Evolutionary conservation across 2,113 vertebrate genomes (phyloP), one percentile per base, ranked within the genome.

Genomic region (Ondatra zibethicus): DNA sequence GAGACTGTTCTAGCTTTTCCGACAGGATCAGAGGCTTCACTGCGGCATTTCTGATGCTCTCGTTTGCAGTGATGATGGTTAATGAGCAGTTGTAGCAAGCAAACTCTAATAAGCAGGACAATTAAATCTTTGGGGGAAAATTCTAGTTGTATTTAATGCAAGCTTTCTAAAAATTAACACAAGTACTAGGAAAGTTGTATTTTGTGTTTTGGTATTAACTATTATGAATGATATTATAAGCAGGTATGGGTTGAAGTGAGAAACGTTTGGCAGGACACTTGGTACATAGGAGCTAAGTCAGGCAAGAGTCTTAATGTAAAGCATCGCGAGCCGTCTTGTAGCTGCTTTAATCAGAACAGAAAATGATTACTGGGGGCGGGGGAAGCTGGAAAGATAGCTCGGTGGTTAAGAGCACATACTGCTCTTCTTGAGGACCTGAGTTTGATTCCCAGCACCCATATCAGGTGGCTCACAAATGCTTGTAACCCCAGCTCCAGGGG

Each of bases 301-400:
- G 47, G 27, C 7, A 75, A 29, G 0, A 7, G 47, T 91, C 45
- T 66, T 89, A 93, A 80, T 21, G 55, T 45, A 78, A 93, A 93
- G 87, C 70, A 61, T 45, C 6, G 63, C 66, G 91, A 42, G 6
- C 39, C 3, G 89, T 16, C 45, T 12, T 55, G 47, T 61, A 58
- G 31, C 11, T 78, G 33, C 36, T 50, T 95, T 86, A 91, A 58
- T 95, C n/a, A 95, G 45, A 91, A 78, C 33, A 75, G 9, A 93
- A 88, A 95, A n/a, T 19, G 47, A 50, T 55, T 73, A 82, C 91
- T 17, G 3, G 16, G 72, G 25, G 25, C 1, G 50, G 50, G 23
- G 25, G 63, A 7, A 27, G 63, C 63, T 65, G 27, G 63, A 65
- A 27, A 65, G 63, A 65, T 27, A 29, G 63, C 27, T 65, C 63